Evolutionary conservation across 2,888 invertebrate genomes (phyloP), one percentile per base, ranked within the genome.

Genomic region (Drosophila buzzatii): DNA sequence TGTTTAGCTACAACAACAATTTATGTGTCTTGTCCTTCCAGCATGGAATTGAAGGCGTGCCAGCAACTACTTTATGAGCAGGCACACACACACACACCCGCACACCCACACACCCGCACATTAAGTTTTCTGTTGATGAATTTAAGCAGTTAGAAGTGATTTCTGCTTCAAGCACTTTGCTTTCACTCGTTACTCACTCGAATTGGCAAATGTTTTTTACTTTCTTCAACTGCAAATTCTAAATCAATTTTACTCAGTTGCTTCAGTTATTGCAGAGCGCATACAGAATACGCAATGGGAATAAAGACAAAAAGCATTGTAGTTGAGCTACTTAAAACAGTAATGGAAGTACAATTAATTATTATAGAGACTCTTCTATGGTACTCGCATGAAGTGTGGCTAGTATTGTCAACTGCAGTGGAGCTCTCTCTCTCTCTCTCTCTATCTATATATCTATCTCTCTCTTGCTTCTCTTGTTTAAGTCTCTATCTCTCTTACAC

Each of bases 1-100:
- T 82, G 88, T 76, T 84, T 80, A 83, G 76, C 70, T 71, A 27
- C 82, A 78, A 66, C 76, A 79, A 74, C 74, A 85, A 84, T 77
- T 87, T 84, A 87, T 76, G 80, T 79, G 82, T 72, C 79, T 71
- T 27, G 82, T 77, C 33, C 70, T 52, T 42, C 52, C 23, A 14
- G 42, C 76, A 45, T 55, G 58, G 62, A 72, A 73, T 63, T 73
- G 68, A 63, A 63, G 57, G 42, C 62, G 68, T 61, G 23, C 57
- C 63, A 61, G 12, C 27, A 56, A 60, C 37, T 47, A 31, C 41
- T 42, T 56, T 56, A 56, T 42, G 31, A 41, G 23, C 14, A 23
- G 6, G 7, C 39, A 39, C 27, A 37, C 23, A 66, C 27, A 33
- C 16, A 10, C 39, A 27, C 31, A 18, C 60, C 9, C 45, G 10